These are phyloP conservation scores for Gymnodraco acuticeps DNA, from an alignment of 2,797 vertebrate species.

Conservation along the genomic window DNA sequence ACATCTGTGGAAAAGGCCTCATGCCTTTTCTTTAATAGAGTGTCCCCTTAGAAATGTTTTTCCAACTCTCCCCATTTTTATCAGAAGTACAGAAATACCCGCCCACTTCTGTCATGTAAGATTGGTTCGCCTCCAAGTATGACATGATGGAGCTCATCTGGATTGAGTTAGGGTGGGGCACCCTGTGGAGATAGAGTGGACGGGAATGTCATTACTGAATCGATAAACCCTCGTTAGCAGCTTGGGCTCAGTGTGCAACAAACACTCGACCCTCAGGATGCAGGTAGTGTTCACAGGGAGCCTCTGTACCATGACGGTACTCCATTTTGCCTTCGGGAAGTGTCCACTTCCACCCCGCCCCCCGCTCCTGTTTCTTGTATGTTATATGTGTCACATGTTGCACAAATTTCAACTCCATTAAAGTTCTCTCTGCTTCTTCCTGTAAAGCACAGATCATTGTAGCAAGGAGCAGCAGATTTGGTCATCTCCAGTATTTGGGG, in stretches of 20 bases:
- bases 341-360: not conserved
- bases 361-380: conserved; percentile 64
- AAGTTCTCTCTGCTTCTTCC: conserved; percentile 52
- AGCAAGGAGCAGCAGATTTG: conserved; percentile 41
- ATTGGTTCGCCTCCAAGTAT: conserved; percentile 94
- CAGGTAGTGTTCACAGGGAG: conserved; percentile 30
- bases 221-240: conserved; percentile 82
- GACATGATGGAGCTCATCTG: conserved; percentile 92
- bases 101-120: conserved; percentile 91
- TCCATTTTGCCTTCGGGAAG: conserved; percentile 49
- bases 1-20: conserved; percentile 87
- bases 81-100: conserved; percentile 90
- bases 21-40: conserved; percentile 88
- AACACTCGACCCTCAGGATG: conserved; percentile 44
- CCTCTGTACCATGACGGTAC: conserved; percentile 55
- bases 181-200: conserved; percentile 87
- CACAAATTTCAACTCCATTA: conserved; percentile 62
- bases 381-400: conserved; percentile 68
- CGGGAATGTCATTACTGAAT: conserved; percentile 86
- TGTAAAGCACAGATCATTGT: conserved; percentile 58
- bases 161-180: conserved; percentile 91
- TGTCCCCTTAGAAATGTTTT: conserved; percentile 90
- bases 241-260: conserved; percentile 70
- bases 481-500: conserved; percentile 11
- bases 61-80: conserved; percentile 90